phyloP scores from a whole-genome alignment of 2,888 invertebrate species.

The Lasioglossum oenotherae region DNA sequence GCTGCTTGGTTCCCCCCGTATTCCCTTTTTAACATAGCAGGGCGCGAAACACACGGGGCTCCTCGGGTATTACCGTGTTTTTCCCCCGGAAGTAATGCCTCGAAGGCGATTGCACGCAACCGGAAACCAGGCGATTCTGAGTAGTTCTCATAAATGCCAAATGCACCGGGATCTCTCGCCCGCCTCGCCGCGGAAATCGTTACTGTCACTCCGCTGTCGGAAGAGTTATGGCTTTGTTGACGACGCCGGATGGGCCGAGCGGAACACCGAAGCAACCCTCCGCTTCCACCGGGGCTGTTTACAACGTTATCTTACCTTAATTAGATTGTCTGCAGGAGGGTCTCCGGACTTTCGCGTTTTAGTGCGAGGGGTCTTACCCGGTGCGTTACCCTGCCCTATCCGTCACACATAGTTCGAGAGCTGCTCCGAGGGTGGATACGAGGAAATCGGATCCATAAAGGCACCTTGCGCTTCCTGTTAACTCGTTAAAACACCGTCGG shows the following conservation, averaged over 20 bases:
- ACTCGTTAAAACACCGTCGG: background rate
- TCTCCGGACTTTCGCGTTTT: conserved; percentile 11
- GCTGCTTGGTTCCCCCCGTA: too few species aligned
- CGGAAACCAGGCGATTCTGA: conserved; percentile 43
- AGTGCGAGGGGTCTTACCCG: background rate
- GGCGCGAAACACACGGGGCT: conserved; percentile 13
- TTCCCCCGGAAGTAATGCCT: conserved; percentile 34
- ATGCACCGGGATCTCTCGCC: conserved; percentile 43
- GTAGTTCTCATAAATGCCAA: conserved; percentile 62
- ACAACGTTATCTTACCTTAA: conserved; percentile 55
- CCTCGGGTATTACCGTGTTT: background rate
- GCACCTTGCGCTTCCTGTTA: background rate
- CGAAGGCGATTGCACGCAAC: conserved; percentile 31
- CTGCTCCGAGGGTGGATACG: background rate
- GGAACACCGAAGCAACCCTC: conserved; percentile 38
- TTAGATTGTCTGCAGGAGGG: conserved; percentile 14
- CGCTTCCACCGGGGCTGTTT: conserved; percentile 42
- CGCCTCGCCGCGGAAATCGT: conserved; percentile 49
- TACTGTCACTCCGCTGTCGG: conserved; percentile 56
- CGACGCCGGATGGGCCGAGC: conserved; percentile 56
- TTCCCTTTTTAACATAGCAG: background rate
- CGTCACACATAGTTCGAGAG: conserved; percentile 3
- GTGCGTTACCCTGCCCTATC: conserved; percentile 6
- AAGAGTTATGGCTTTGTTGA: conserved; percentile 70
- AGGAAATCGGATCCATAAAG: conserved; percentile 15